These are phyloP conservation scores for Tadarida brasiliensis DNA, from an alignment of 2,797 vertebrate species.

Conservation along the genomic window DNA sequence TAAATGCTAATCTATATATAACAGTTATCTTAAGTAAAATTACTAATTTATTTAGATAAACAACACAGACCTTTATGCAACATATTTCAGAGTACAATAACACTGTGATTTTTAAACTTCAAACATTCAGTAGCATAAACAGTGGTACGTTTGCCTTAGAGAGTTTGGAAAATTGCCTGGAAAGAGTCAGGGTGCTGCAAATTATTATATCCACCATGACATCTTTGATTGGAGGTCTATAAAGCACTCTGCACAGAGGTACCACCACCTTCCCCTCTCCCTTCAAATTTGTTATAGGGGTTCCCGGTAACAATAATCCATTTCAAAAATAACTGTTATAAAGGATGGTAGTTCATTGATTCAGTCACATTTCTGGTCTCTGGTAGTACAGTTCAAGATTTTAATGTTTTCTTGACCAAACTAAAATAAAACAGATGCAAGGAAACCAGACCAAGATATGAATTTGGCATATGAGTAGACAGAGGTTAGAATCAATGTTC, in stretches of 20 bases:
- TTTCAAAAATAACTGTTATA: neutral
- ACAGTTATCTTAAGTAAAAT: slow-evolving; percentile 28
- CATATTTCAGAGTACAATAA: slow-evolving; percentile 32
- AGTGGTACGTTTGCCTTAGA: neutral
- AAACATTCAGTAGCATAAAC: slow-evolving; percentile 3
- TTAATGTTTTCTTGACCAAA: slow-evolving; percentile 58
- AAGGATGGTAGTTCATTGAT: neutral
- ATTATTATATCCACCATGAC: neutral
- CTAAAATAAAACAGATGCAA: slow-evolving; percentile 76
- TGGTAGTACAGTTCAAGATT: slow-evolving; percentile 28
- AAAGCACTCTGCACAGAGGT: neutral
- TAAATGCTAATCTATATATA: neutral
- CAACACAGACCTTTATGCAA: neutral
- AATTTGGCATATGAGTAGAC: slow-evolving; percentile 24
- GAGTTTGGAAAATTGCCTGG: neutral
- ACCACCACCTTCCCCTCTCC: neutral
- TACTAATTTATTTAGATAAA: slow-evolving; percentile 16
- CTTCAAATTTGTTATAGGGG: neutral
- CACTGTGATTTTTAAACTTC: slow-evolving; percentile 14
- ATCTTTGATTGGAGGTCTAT: neutral
- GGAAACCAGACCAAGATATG: slow-evolving; percentile 66
- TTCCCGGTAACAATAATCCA: neutral
- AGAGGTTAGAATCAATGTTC: slow-evolving; percentile 34
- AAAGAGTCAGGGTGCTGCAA: neutral
- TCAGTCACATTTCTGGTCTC: slow-evolving; percentile 53